phyloP scores from a whole-genome alignment of 2,797 vertebrate species.

The Ara ararauna region DNA sequence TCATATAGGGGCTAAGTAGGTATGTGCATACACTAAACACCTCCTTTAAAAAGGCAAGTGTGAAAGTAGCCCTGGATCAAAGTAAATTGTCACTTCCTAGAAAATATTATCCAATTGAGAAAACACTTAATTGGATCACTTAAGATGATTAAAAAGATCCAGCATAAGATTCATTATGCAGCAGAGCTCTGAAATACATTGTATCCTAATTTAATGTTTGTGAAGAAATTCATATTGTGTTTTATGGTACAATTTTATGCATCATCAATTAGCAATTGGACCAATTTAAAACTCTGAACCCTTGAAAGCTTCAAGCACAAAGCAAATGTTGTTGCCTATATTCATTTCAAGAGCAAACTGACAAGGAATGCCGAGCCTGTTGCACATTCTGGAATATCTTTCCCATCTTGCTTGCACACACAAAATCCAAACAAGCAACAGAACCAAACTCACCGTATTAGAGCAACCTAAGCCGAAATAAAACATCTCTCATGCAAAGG shows the following conservation, averaged over 20 bases:
- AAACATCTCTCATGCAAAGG: neutral
- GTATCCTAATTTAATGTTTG: neutral
- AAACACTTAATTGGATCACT: neutral
- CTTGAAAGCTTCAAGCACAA: neutral
- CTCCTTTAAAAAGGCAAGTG: neutral
- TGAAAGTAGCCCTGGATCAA: neutral
- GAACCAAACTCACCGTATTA: neutral
- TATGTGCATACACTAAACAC: neutral
- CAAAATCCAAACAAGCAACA: neutral
- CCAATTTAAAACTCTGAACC: conserved; percentile 21
- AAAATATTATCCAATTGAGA: neutral
- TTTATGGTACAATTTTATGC: conserved; percentile 33
- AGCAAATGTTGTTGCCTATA: neutral
- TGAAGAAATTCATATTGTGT: conserved; percentile 1
- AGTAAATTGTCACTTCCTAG: neutral
- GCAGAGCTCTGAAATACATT: neutral
- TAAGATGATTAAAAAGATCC: neutral
- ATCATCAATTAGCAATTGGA: conserved; percentile 38
- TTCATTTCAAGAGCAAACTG: neutral
- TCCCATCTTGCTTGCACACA: neutral
- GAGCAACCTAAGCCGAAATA: neutral
- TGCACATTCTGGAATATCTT: neutral
- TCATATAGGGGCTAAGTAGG: neutral
- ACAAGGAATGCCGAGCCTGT: neutral
- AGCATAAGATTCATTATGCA: neutral